These are phyloP conservation scores for Bos javanicus DNA, from an alignment of 2,113 vertebrate species.

Conservation along the genomic window DNA sequence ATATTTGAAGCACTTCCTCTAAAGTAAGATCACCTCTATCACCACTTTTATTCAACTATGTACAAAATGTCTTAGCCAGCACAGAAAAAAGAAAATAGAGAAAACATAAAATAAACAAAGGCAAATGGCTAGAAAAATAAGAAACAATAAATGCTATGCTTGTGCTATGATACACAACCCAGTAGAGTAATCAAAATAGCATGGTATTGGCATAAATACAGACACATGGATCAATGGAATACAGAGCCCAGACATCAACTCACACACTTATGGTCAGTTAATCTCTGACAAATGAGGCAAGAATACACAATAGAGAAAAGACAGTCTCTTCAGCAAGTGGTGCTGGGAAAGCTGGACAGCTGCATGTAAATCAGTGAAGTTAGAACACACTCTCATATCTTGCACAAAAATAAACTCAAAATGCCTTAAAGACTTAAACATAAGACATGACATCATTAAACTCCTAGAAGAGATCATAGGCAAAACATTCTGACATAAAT, in stretches of 20 bases:
- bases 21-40: neutral
- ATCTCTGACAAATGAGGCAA: neutral
- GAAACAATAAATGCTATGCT: neutral
- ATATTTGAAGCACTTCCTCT: neutral
- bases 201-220: neutral
- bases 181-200: neutral
- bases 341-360: neutral
- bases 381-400: neutral
- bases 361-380: neutral
- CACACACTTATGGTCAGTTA: neutral
- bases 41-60: neutral
- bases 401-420: neutral
- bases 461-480: neutral
- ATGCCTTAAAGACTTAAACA: neutral
- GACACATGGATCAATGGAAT: neutral
- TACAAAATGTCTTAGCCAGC: neutral
- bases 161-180: neutral
- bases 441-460: neutral
- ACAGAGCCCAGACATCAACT: neutral
- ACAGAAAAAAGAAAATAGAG: neutral
- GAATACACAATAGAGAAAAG: neutral
- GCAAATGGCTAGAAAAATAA: neutral
- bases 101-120: neutral
- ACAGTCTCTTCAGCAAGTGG: neutral
- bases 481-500: neutral